Evolutionary conservation across 2,797 vertebrate genomes (phyloP).

Genomic region (Dermochelys coriacea): DNA sequence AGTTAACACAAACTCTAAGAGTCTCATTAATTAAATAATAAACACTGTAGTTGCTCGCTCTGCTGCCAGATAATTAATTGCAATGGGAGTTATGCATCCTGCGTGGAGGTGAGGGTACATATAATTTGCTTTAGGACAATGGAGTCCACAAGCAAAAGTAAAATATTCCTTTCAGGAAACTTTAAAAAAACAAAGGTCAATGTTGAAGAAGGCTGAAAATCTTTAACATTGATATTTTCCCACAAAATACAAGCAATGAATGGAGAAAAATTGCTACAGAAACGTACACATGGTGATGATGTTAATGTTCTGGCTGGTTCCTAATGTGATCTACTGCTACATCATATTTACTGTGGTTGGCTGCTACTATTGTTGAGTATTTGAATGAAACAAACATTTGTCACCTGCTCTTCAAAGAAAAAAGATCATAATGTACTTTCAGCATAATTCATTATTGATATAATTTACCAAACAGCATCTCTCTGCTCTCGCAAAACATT

Average conservation of each 20-base stretch:
- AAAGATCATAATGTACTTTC: no score
- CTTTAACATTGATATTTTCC: neutral
- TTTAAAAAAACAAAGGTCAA: neutral
- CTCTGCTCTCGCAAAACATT: neutral
- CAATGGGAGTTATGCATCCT: neutral
- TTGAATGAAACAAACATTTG: neutral
- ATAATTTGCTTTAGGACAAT: neutral
- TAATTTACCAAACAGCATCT: neutral
- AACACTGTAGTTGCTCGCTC: neutral
- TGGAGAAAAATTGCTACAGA: neutral
- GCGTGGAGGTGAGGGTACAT: neutral
- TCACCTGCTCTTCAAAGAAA: neutral
- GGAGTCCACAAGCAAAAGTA: neutral
- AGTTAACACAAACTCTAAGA: slow-evolving; percentile 4
- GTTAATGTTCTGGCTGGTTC: neutral
- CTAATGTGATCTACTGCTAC: neutral
- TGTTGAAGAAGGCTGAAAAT: neutral
- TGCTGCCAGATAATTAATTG: neutral
- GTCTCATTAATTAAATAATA: neutral
- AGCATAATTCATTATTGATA: neutral
- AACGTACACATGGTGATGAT: neutral
- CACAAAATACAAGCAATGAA: neutral
- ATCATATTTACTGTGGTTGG: neutral
- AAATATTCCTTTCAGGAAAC: neutral
- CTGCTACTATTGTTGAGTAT: neutral